Percentiles rank a stretch among this genome's conserved stretches.
Conservation (phyloP, 2,113 vertebrate species). For the Anhinga anhinga region DNA sequence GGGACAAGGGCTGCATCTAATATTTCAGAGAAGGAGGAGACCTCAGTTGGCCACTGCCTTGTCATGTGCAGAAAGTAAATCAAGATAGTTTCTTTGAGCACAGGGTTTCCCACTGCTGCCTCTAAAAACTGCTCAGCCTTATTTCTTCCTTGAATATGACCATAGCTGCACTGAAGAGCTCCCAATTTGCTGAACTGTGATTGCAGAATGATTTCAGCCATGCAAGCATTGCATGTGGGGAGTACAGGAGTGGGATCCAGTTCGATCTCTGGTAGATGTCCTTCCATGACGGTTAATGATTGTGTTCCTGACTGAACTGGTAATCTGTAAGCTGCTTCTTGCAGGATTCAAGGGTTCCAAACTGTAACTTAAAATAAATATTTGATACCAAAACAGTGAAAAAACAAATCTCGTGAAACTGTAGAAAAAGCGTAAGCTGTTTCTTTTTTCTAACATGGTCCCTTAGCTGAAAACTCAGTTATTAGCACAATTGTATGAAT, state of each 20-base stretch:
- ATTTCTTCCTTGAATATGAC: too few species aligned
- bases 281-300: neutral
- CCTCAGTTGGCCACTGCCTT: neutral
- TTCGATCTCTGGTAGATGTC: neutral
- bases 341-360: neutral
- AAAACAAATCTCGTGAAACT: neutral
- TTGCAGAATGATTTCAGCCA: neutral
- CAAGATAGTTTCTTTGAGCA: neutral
- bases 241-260: fast-evolving
- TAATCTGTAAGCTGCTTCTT: neutral
- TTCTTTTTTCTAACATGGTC: neutral
- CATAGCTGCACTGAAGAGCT: neutral
- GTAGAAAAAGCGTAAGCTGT: fast-evolving
- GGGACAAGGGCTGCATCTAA: neutral
- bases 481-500: neutral
- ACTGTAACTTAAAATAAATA: neutral
- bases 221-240: fast-evolving
- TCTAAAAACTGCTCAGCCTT: neutral
- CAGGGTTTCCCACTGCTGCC: neutral
- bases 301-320: neutral
- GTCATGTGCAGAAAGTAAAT: neutral
- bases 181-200: neutral
- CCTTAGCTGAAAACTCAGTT: neutral
- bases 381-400: neutral
- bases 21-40: neutral